Evolutionary conservation across 1,140 invertebrate species (phyloP).

Genomic region (Triops longicaudatus): DNA sequence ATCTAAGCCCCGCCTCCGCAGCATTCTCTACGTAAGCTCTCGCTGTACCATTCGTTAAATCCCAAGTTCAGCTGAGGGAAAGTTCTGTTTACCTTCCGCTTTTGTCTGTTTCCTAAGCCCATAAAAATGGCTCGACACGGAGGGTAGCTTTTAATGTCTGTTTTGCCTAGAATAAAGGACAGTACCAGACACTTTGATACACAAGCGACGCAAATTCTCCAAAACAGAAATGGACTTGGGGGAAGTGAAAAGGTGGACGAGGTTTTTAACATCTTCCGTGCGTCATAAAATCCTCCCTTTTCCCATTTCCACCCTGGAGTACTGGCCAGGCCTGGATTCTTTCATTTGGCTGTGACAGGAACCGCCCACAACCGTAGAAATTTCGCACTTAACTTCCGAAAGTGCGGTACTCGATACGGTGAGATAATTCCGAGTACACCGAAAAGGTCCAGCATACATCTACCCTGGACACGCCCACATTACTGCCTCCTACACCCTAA

Average conservation of each 20-base stretch:
- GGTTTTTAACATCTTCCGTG: not conserved
- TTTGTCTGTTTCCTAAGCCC: not conserved
- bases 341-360: not conserved
- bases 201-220: not conserved
- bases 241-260: not conserved
- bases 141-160: not conserved
- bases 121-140: not conserved
- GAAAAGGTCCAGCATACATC: too few relatives aligned
- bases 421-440: too few relatives aligned
- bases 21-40: not conserved
- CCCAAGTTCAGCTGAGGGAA: not conserved
- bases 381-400: too few relatives aligned
- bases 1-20: not conserved
- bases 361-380: not conserved
- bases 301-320: not conserved
- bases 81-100: not conserved
- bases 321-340: not conserved
- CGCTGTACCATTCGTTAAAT: not conserved
- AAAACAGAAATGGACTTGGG: not conserved
- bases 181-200: constrained; percentile 11
- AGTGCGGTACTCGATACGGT: too few relatives aligned
- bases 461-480: too few relatives aligned
- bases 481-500: too few relatives aligned
- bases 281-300: not conserved
- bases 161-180: not conserved